These are phyloP conservation scores for Rhizomys pruinosus DNA, from an alignment of 2,113 vertebrate genomes.

Conservation along the genomic window DNA sequence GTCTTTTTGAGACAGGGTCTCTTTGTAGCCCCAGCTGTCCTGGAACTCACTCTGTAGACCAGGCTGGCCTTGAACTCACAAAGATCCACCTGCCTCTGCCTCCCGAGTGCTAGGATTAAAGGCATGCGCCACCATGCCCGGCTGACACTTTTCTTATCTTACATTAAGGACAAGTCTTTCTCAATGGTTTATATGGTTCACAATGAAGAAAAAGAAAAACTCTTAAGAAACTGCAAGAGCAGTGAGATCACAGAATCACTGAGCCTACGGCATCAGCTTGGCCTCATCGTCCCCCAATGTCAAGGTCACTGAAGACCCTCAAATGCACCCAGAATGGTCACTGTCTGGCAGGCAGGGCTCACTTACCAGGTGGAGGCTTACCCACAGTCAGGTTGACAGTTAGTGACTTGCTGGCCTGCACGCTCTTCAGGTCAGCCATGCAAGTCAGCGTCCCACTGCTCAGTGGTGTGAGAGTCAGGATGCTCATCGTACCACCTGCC, in stretches of 20 bases:
- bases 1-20: too few species aligned
- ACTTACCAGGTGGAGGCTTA: constrained; percentile 83
- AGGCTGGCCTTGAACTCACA: too few species aligned
- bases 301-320: neutral
- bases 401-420: constrained; percentile 82
- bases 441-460: constrained; percentile 87
- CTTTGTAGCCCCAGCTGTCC: too few species aligned
- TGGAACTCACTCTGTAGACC: too few species aligned
- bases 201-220: neutral
- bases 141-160: neutral
- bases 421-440: constrained; percentile 87
- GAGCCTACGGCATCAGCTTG: neutral
- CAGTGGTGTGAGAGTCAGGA: constrained; percentile 85
- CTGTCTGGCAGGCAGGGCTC: neutral
- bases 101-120: too few species aligned
- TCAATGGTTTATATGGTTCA: neutral
- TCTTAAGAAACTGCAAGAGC: neutral
- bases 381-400: constrained; percentile 85
- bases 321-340: neutral
- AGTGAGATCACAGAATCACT: neutral
- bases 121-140: too few species aligned
- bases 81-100: too few species aligned
- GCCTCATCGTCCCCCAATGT: neutral
- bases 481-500: constrained; percentile 82
- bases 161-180: neutral